These are phyloP conservation scores for Ormyrus labotus DNA, from an alignment of 2,888 invertebrate genomes.

Conservation along the genomic window DNA sequence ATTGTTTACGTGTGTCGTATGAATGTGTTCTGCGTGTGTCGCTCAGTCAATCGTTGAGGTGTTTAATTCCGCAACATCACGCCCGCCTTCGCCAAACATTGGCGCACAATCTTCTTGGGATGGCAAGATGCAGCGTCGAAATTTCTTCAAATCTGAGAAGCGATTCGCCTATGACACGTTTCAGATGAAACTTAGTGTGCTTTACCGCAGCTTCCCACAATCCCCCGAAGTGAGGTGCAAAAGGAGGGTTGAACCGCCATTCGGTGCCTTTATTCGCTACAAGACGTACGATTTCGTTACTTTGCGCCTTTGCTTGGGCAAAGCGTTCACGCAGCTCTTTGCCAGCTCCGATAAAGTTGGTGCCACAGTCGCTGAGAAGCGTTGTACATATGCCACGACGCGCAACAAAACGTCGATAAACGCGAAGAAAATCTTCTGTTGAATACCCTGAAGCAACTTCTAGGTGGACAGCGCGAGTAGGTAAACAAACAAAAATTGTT, in stretches of 20 bases:
- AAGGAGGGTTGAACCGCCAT: slow-evolving; percentile 66
- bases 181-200: slow-evolving; percentile 63
- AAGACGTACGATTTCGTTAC: neutral
- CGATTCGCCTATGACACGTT: slow-evolving; percentile 58
- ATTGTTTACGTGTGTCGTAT: no score
- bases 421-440: slow-evolving; percentile 58
- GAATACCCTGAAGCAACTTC: slow-evolving; percentile 59
- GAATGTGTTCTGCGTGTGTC: no score
- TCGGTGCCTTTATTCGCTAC: slow-evolving; percentile 55
- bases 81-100: slow-evolving; percentile 9
- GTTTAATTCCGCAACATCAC: neutral
- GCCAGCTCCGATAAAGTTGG: slow-evolving; percentile 35
- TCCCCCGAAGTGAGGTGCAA: slow-evolving; percentile 65
- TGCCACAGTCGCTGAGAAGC: slow-evolving; percentile 36
- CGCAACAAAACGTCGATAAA: slow-evolving; percentile 48
- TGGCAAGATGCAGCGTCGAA: slow-evolving; percentile 60
- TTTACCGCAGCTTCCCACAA: slow-evolving; percentile 65
- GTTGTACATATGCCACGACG: slow-evolving; percentile 31
- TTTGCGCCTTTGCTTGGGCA: neutral
- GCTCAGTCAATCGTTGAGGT: no score
- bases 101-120: slow-evolving; percentile 35
- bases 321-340: slow-evolving; percentile 19
- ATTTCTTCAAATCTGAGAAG: slow-evolving; percentile 64
- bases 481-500: slow-evolving; percentile 59
- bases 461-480: slow-evolving; percentile 60